Conservation (phyloP, 2,888 invertebrate genomes). For the Tenthredo livida region DNA sequence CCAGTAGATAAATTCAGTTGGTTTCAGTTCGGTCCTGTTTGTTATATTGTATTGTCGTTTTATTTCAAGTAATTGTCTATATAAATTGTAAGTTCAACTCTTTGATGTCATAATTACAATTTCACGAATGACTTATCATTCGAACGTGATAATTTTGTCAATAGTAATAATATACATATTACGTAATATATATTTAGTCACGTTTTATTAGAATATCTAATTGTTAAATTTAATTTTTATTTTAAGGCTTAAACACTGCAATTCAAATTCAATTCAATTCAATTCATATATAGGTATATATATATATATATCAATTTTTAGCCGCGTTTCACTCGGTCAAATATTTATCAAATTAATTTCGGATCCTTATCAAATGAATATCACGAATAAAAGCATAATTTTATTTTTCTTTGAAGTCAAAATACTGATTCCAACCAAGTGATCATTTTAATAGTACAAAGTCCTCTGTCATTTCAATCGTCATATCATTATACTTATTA, state of each 20-base stretch:
- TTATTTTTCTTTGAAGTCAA: not conserved
- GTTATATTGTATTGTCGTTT: conserved; percentile 37
- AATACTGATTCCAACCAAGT: conserved; percentile 7
- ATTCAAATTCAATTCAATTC: not conserved
- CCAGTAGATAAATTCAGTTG: not conserved
- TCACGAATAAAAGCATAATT: not conserved
- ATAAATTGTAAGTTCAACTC: not conserved
- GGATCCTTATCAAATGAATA: conserved; percentile 3
- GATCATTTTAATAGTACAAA: conserved; percentile 16
- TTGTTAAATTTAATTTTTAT: not conserved
- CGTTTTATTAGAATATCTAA: not conserved
- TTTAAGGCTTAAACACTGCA: not conserved
- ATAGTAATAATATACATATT: not conserved
- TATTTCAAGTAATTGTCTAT: not conserved
- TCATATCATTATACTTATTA: not conserved
- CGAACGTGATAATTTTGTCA: conserved; percentile 3
- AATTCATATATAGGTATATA: too few species aligned
- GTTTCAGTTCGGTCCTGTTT: conserved; percentile 13
- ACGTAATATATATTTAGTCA: conserved; percentile 2
- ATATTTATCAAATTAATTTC: not conserved
- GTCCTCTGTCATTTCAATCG: not conserved
- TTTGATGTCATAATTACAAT: not conserved
- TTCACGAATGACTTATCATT: not conserved
- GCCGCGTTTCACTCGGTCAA: conserved; percentile 19
- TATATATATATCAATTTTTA: not conserved